A percentile compares a stretch with the other conserved stretches of the same genome.
These are phyloP conservation scores for Chymomyza procnemis DNA, from an alignment of 2,888 invertebrate species.

Conservation along the genomic window DNA sequence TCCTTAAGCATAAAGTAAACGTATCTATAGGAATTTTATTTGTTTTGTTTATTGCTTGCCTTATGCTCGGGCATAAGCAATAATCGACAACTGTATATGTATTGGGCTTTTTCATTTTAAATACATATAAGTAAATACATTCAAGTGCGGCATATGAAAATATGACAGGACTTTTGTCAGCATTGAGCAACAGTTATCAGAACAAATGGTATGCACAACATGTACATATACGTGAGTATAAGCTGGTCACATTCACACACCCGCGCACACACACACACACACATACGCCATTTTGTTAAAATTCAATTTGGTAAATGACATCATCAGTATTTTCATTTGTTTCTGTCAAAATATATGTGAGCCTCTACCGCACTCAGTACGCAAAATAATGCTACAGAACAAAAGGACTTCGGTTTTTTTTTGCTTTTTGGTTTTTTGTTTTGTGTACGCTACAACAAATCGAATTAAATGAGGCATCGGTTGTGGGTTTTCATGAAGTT, in stretches of 20 bases:
- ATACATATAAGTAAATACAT: background rate
- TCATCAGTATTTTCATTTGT: constrained; percentile 61
- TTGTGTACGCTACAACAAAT: background rate
- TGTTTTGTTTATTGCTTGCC: background rate
- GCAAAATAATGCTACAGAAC: constrained; percentile 1
- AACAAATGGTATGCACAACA: background rate
- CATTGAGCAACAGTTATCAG: constrained; percentile 6
- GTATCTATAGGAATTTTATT: background rate
- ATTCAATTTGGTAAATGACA: constrained; percentile 62
- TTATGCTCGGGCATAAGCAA: background rate
- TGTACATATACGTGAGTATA: background rate
- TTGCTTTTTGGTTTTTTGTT: background rate
- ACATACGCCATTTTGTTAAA: constrained; percentile 16
- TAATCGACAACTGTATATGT: background rate
- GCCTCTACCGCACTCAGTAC: background rate
- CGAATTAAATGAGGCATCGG: background rate
- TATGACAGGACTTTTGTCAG: constrained; percentile 38
- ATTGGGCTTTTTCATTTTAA: too few relatives aligned
- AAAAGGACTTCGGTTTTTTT: too few relatives aligned
- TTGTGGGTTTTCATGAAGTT: background rate
- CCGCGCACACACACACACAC: background rate
- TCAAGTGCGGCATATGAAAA: constrained; percentile 46
- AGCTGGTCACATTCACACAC: background rate
- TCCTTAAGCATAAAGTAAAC: too few relatives aligned
- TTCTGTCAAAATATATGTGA: constrained; percentile 39